phyloP scores from a whole-genome alignment of 2,888 invertebrate genomes.

The Eutolmus rufibarbis region DNA sequence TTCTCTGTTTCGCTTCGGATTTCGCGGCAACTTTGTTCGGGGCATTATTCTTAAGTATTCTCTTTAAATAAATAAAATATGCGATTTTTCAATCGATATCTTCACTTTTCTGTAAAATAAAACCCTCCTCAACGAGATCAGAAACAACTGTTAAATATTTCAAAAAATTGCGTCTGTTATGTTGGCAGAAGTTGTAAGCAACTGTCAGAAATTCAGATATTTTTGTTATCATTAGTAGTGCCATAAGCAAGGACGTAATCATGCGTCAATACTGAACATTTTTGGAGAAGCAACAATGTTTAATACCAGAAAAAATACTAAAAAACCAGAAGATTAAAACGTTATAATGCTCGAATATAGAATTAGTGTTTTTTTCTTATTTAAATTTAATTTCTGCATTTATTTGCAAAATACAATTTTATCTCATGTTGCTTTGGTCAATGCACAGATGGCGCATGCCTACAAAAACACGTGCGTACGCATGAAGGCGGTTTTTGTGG shows the following conservation, averaged over 20 bases:
- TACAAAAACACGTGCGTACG: background rate
- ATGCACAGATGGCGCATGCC: background rate
- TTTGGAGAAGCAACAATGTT: background rate
- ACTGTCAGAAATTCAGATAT: background rate
- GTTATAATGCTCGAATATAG: too few species aligned
- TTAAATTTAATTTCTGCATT: background rate
- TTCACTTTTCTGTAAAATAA: background rate
- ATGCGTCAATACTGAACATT: background rate
- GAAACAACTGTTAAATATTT: background rate
- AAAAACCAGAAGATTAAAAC: background rate
- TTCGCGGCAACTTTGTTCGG: slow-evolving; percentile 60
- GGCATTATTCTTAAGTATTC: slow-evolving; percentile 53
- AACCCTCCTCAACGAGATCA: background rate
- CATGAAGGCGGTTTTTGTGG: background rate
- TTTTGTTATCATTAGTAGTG: background rate
- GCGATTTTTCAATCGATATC: background rate
- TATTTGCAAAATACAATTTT: background rate
- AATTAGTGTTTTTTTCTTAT: background rate
- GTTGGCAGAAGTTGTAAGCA: background rate
- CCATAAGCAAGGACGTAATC: background rate
- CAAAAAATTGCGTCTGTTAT: background rate
- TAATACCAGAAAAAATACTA: background rate
- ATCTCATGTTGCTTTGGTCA: background rate
- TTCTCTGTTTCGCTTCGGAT: slow-evolving; percentile 60
- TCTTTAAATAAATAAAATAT: background rate